phyloP scores from a whole-genome alignment of 2,113 vertebrate genomes.

The Xiphorhynchus elegans region DNA sequence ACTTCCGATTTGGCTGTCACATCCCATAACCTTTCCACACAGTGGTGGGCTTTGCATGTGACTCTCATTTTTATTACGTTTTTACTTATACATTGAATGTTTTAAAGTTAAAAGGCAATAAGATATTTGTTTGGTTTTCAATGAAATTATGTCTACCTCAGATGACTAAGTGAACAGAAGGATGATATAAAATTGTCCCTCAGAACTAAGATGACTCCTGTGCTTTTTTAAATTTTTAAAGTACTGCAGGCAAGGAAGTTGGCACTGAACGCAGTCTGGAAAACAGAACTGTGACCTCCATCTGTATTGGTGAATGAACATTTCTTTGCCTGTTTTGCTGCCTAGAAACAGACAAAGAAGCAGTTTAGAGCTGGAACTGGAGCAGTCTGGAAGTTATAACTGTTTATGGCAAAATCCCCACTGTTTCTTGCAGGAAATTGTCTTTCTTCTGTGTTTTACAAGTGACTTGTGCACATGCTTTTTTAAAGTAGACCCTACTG shows the following conservation, averaged over 20 bases:
- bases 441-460: neutral
- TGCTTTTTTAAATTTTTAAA: neutral
- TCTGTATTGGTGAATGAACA: neutral
- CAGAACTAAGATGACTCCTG: neutral
- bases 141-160: neutral
- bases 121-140: neutral
- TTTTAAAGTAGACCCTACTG: neutral
- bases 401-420: neutral
- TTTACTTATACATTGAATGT: neutral
- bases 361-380: neutral
- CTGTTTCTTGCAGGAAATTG: conserved; percentile 5
- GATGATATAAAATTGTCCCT: neutral
- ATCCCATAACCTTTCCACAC: neutral
- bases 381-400: neutral
- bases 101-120: neutral
- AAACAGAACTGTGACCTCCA: neutral
- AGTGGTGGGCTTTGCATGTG: neutral
- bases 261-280: neutral
- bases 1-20: neutral
- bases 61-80: neutral
- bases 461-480: neutral
- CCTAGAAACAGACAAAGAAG: neutral
- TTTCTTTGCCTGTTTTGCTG: conserved; percentile 6
- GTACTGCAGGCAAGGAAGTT: neutral
- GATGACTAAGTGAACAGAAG: neutral